Evolutionary conservation across 2,797 vertebrate genomes (phyloP).

Genomic region (Psittacula derbiana): DNA sequence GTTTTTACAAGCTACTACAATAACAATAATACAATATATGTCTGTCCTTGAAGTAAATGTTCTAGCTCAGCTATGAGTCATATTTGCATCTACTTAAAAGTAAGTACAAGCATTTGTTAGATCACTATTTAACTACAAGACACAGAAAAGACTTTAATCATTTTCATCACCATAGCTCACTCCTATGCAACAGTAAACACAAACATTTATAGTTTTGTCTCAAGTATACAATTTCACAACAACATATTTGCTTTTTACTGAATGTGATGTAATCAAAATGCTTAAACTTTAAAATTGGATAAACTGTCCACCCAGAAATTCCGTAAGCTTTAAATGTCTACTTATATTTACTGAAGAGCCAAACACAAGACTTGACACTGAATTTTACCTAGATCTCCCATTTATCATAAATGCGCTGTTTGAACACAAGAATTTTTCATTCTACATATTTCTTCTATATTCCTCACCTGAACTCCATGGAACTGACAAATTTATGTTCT

Average conservation of each 20-base stretch:
- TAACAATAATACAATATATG: not conserved
- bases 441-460: not conserved
- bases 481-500: not conserved
- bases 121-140: not conserved
- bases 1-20: conserved; percentile 8
- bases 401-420: not conserved
- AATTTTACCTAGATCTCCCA: not conserved
- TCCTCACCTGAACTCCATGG: not conserved
- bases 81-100: conserved; percentile 21
- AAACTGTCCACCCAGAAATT: not conserved
- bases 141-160: not conserved
- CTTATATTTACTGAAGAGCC: not conserved
- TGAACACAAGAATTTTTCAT: not conserved
- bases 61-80: conserved; percentile 29
- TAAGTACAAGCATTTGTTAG: not conserved
- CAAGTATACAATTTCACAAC: not conserved
- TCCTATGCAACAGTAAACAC: not conserved
- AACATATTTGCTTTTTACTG: not conserved
- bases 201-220: not conserved
- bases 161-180: not conserved
- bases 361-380: not conserved
- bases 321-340: not conserved
- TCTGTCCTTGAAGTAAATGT: conserved; percentile 43
- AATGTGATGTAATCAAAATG: not conserved
- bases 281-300: not conserved